A percentile compares a stretch with the other conserved stretches of the same genome.
Evolutionary conservation across 2,797 vertebrate species (phyloP).

Genomic region (Paguma larvata): DNA sequence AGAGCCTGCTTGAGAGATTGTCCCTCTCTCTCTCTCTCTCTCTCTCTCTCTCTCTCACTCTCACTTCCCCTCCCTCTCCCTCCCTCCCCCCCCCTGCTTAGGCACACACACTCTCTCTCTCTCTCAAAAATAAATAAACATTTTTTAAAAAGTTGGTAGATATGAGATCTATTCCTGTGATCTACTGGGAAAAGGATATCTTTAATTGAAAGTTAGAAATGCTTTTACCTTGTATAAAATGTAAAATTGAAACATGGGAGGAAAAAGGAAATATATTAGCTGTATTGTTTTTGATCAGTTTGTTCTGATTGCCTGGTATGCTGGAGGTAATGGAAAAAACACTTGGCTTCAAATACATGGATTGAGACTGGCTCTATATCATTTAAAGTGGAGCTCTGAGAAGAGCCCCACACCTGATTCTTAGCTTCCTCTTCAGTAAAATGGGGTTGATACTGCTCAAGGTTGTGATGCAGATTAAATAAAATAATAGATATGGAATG

Average conservation of each 20-base stretch:
- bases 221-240: conserved; percentile 62
- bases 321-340: background rate
- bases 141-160: conserved; percentile 3
- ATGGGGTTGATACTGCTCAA: background rate
- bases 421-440: conserved; percentile 33
- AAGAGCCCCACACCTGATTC: background rate
- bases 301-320: conserved; percentile 21
- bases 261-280: conserved; percentile 2
- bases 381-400: conserved; percentile 31
- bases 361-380: conserved; percentile 22
- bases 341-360: background rate
- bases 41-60: too few relatives aligned
- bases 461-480: conserved; percentile 25
- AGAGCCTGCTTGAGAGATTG: too few relatives aligned
- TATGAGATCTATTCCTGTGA: background rate
- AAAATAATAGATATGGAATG: background rate
- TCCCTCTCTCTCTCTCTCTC: too few relatives aligned
- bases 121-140: too few relatives aligned
- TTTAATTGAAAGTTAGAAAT: conserved; percentile 49
- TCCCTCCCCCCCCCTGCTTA: too few relatives aligned
- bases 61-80: too few relatives aligned
- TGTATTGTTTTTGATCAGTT: conserved; percentile 34
- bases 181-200: conserved; percentile 27
- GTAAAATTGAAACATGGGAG: conserved; percentile 38
- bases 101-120: too few relatives aligned